Base-by-base conservation (phyloP, 2,797 vertebrate genomes). In the Triplophysa yarkandensis region DNA sequence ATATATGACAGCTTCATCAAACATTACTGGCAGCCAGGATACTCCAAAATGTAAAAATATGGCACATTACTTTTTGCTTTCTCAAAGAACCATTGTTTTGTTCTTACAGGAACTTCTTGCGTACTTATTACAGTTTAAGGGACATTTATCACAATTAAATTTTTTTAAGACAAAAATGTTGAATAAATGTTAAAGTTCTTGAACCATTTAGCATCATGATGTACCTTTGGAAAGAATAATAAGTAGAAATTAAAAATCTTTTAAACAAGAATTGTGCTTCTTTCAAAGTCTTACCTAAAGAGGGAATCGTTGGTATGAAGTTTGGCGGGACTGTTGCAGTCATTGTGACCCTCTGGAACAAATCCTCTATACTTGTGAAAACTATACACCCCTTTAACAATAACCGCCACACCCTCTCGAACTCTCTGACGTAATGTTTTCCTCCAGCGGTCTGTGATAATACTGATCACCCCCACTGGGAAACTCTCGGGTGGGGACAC, bases 371-470 rank as follows among this genome's bases (percentile, higher is more conserved):
- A 87, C 54, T 84, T 93, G 87, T 89, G 90, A 88, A 95, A 98
- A 85, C 95, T 89, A 80, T 96, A 91, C 0, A 96, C 95, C 13
- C 94, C 97, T 79, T 95, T 93, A 28, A 96, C 95, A 11, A 98
- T 88, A 50, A 99, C 93, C 78, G 97, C 96, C 71, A 99, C 95
- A 0, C 98, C 98, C 14, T 99, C 96, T 64, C 95, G 91, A 80
- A 98, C 95, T 77, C 98, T 93, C 89, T 97, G 96, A 72, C 94
- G 85, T 85, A 99, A 87, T 80, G 92, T 98, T 85, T 95, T 95
- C 85, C 94, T 94, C 97, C 98, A 99, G 87, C 95, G 94, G 83
- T 98, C 96, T 0, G 96, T 97, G 78, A 96, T 96, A 55, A 98
- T 93, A 0, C 96, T 95, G 77, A 99, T 96, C 61, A 99, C 92